Percentiles rank a stretch among this genome's conserved stretches.
phyloP scores from a whole-genome alignment of 2,797 vertebrate species.

The Onychomys leucogaster region DNA sequence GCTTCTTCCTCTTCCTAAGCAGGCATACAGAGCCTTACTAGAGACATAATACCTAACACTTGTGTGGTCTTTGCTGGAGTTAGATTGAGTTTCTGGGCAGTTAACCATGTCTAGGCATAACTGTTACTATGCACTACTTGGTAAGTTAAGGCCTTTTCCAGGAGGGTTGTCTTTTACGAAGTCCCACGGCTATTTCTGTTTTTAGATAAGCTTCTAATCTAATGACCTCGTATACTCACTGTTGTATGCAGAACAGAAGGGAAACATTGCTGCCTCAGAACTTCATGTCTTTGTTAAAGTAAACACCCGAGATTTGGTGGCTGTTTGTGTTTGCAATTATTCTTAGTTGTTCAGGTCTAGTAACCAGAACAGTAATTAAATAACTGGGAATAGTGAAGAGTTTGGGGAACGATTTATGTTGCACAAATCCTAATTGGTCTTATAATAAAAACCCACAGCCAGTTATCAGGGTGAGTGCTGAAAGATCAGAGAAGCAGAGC shows the following conservation, averaged over 20 bases:
- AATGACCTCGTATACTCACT: not conserved
- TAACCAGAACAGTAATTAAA: not conserved
- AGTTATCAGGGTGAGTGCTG: no score
- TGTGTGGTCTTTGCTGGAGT: not conserved
- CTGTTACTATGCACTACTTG: not conserved
- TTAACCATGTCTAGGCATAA: not conserved
- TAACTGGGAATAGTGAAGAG: not conserved
- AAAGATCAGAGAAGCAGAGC: no score
- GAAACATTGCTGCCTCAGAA: slow-evolving; percentile 23
- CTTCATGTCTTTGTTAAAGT: not conserved
- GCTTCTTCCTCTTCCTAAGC: not conserved
- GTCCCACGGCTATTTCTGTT: not conserved
- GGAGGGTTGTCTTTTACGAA: slow-evolving; percentile 7
- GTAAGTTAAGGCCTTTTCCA: slow-evolving; percentile 1
- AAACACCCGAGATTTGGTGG: not conserved
- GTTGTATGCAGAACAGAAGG: not conserved
- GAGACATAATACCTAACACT: not conserved
- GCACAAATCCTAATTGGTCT: no score
- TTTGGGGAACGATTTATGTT: not conserved
- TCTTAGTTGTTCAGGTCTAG: not conserved
- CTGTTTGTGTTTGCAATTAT: not conserved
- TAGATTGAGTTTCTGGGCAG: not conserved
- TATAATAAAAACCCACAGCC: no score
- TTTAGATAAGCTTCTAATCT: slow-evolving; percentile 8
- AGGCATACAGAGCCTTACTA: not conserved